These are phyloP conservation scores for Drosophila hawaiiensis DNA, from an alignment of 2,888 invertebrate species.

Conservation along the genomic window DNA sequence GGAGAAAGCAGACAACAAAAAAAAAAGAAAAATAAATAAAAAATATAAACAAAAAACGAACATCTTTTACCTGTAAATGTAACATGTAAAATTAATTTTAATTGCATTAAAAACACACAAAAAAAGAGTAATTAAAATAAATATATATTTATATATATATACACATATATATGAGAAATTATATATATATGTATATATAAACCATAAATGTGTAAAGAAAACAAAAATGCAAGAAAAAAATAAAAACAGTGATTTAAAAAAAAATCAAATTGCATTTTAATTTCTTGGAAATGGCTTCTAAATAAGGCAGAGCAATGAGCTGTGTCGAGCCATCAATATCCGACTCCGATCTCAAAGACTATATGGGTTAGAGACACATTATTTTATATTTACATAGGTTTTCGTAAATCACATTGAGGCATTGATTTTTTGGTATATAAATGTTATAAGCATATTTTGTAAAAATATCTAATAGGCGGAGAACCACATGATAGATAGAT, in stretches of 20 bases:
- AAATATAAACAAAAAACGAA: constrained; percentile 37
- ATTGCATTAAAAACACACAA: constrained; percentile 47
- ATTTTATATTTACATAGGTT: not conserved
- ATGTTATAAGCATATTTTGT: not conserved
- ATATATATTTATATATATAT: constrained; percentile 39
- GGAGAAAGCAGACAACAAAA: constrained; percentile 46
- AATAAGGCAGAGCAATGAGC: not conserved
- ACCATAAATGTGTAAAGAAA: constrained; percentile 76
- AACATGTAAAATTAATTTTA: constrained; percentile 77
- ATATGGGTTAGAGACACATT: not conserved
- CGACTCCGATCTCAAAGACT: not conserved
- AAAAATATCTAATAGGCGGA: not conserved
- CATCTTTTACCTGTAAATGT: constrained; percentile 77
- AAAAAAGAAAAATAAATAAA: constrained; percentile 20
- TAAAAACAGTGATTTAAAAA: constrained; percentile 61
- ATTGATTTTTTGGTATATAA: not conserved
- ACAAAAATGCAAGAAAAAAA: constrained; percentile 66
- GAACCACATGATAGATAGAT: not conserved
- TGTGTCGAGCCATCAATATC: not conserved
- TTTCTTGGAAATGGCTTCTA: not conserved
- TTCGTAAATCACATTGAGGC: not conserved
- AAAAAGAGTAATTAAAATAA: constrained; percentile 46
- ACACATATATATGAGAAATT: constrained; percentile 33
- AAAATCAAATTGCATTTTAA: not conserved
- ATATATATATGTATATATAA: constrained; percentile 45